These are phyloP conservation scores for Morus bassanus DNA, from an alignment of 2,797 vertebrate genomes.

Conservation along the genomic window DNA sequence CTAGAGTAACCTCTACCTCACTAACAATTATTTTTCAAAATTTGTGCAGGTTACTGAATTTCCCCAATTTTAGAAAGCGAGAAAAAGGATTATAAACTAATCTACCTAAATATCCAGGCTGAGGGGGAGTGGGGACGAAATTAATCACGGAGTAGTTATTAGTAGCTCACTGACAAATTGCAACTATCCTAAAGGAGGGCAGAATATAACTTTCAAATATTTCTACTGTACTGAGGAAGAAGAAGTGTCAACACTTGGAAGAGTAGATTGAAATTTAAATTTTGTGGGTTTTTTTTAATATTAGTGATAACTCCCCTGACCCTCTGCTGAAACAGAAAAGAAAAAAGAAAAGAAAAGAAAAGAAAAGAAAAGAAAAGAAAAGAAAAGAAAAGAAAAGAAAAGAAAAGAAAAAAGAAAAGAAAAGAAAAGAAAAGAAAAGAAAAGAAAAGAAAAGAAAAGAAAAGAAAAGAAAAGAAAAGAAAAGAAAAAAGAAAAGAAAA, in stretches of 20 bases:
- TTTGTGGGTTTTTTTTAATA: too few relatives aligned
- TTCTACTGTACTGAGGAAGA: neutral
- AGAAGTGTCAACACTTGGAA: neutral
- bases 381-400: too few relatives aligned
- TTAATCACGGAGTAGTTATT: neutral
- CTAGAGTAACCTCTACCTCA: neutral
- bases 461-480: neutral
- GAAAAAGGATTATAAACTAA: neutral
- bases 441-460: neutral
- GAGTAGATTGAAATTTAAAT: neutral
- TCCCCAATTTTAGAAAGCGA: neutral
- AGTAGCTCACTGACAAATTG: neutral
- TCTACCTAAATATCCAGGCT: neutral
- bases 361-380: too few relatives aligned
- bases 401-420: too few relatives aligned
- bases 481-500: too few relatives aligned
- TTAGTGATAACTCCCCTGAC: neutral
- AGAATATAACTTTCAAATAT: neutral
- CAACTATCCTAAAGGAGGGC: neutral
- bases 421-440: neutral
- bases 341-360: fast-evolving
- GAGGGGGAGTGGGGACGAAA: neutral
- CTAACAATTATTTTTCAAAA: neutral
- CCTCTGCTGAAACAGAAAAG: neutral
- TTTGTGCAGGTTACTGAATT: neutral